Base-by-base conservation (phyloP, 2,113 vertebrate species). In the Romanogobio albipinnatus region DNA sequence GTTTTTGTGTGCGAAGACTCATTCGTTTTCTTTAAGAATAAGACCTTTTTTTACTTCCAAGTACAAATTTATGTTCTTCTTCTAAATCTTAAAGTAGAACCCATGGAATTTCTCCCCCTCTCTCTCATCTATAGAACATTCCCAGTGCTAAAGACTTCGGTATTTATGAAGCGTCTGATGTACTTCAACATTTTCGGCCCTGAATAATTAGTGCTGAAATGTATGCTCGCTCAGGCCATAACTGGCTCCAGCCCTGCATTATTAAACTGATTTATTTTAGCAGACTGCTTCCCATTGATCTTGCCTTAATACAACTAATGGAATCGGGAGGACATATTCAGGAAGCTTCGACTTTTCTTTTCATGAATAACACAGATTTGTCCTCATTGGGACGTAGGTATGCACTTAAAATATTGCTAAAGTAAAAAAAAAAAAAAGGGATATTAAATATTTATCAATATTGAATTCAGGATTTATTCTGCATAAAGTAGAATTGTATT, bases 121-220 rank as follows among this genome's bases (percentile, higher is more conserved):
- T 56, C 15, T 56, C 62, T 68, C 14, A 26, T 64, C 17, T 22
- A 39, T 66, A 74, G 64, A 86, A 86, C 70, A 61, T 75, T 59
- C 19, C 4, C 10, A 71, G 29, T 73, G 17, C 64, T 51, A 73
- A 81, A 80, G 19, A 24, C 74, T 58, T 59, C 82, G 74, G 81
- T 78, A 89, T 89, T 89, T 88, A 82, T 84, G 70, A 36, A 68
- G 81, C 26, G 53, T 84, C 77, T 84, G 77, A 66, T 86, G 74
- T 70, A 79, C 70, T 75, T 87, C 9, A 89, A 87, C 82, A 53
- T 78, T 82, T 86, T 83, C 78, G 85, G 61, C 24, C 49, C 8
- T 61, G n/a, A 86, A 84, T 79, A 68, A 86, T 83, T 78, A 84
- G 84, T 56, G 68, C 84, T 75, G 58, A 70, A 76, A 36, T 51